phyloP scores from a whole-genome alignment of 1,140 invertebrate genomes.

The Heliconius congener region DNA sequence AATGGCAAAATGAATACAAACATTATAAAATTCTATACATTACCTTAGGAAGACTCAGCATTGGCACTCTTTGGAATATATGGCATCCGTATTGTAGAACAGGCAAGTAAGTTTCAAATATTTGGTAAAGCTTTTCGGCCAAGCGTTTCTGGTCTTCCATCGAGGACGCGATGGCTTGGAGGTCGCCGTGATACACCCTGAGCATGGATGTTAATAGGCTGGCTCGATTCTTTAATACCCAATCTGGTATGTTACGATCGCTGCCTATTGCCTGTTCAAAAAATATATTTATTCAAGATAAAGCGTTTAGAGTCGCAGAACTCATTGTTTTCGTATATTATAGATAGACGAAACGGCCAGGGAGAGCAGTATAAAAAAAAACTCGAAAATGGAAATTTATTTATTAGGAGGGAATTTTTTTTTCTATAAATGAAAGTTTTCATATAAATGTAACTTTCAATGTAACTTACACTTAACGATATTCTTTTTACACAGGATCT shows the following conservation, averaged over 20 bases:
- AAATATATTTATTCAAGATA: neutral
- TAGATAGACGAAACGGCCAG: no score
- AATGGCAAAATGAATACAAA: no score
- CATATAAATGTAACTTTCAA: no score
- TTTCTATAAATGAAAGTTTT: no score
- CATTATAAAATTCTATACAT: slow-evolving; percentile 6
- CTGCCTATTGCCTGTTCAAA: slow-evolving; percentile 87
- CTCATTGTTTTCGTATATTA: no score
- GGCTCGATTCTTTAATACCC: slow-evolving; percentile 88
- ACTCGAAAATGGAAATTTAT: no score
- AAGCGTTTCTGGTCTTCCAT: slow-evolving; percentile 85
- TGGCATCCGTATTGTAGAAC: slow-evolving; percentile 89
- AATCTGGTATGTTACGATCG: slow-evolving; percentile 91
- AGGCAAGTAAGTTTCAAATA: slow-evolving; percentile 92
- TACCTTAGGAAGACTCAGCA: slow-evolving; percentile 90
- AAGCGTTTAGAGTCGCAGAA: no score
- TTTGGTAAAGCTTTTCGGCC: slow-evolving; percentile 89
- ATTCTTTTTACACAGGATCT: no score
- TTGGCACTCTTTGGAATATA: slow-evolving; percentile 89
- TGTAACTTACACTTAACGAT: no score
- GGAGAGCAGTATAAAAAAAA: no score
- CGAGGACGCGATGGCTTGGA: slow-evolving; percentile 84
- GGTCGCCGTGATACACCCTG: slow-evolving; percentile 89
- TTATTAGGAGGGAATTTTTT: no score
- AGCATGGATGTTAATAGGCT: slow-evolving; percentile 87